These are phyloP conservation scores for Urocitellus parryii DNA, from an alignment of 2,113 vertebrate genomes.

Conservation along the genomic window DNA sequence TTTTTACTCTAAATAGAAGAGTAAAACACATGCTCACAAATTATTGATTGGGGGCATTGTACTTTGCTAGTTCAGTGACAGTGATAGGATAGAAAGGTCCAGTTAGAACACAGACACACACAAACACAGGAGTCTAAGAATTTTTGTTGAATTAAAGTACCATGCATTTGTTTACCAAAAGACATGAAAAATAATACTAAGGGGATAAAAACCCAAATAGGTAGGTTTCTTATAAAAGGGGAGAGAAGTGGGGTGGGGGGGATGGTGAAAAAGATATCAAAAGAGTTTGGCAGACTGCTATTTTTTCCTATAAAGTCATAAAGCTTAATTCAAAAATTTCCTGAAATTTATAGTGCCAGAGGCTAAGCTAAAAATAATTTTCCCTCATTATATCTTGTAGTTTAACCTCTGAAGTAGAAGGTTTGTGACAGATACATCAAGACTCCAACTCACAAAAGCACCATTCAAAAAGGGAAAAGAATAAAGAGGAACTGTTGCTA, in stretches of 20 bases:
- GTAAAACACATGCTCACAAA: not conserved
- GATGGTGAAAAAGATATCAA: not conserved
- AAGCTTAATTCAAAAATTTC: conserved; percentile 81
- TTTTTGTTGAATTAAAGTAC: conserved; percentile 2
- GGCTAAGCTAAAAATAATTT: conserved; percentile 87
- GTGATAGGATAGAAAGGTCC: not conserved
- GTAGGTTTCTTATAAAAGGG: not conserved
- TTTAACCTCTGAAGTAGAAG: conserved; percentile 80
- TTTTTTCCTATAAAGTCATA: conserved; percentile 74
- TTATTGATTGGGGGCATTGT: not conserved
- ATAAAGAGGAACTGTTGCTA: conserved; percentile 66
- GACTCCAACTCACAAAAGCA: conserved; percentile 75
- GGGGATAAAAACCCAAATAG: not conserved
- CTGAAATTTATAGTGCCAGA: conserved; percentile 83
- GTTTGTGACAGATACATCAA: conserved; percentile 80
- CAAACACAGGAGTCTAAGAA: not conserved
- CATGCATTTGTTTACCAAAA: not conserved
- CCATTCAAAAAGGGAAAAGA: conserved; percentile 64
- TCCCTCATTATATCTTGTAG: conserved; percentile 81
- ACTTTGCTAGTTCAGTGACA: not conserved
- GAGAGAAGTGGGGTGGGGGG: fast-evolving
- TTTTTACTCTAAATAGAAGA: conserved; percentile 8
- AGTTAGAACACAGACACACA: not conserved
- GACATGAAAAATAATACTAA: not conserved
- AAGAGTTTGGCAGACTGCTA: conserved; percentile 72